Base-by-base conservation (phyloP, 2,797 vertebrate genomes). In the Hydrocynus forskahlii region DNA sequence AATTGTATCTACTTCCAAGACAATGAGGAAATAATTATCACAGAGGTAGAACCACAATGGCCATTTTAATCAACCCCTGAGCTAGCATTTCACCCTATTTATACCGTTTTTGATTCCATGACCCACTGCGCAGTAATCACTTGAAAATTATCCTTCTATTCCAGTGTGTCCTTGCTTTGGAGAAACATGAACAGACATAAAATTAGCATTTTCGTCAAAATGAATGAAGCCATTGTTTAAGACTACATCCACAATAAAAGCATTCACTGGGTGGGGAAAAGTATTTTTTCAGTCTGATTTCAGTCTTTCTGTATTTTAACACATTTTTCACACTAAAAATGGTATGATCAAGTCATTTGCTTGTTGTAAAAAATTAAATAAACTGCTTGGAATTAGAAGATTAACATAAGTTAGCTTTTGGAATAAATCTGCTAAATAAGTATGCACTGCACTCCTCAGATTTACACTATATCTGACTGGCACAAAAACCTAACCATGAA, bases 11-110 rank as follows among this genome's bases (percentile, higher is more conserved):
- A 88, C 91, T 90, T 81, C 62, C 92, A 94, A 94, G 93, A 94
- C 93, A 94, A 94, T 93, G 93, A 93, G 90, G 91, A 95, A 95
- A 95, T 95, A 95, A 95, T 95, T 95, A 95, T 91, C 92, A 93
- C 90, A 89, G 93, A 95, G 93, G 93, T 94, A 95, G 92, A 93
- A 93, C 93, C 92, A 95, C 94, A 94, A 94, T 94, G 92, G 90
- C 92, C 92, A 91, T 94, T 94, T 95, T 95, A 95, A 95, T 95
- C 94, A 95, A 95, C 94, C 95, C 84, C 91, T 91, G 90, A 88
- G 88, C 91, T 93, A 92, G 92, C 94, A 92, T 95, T 94, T 95
- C 93, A 95, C 94, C 93, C 94, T 93, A 94, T 95, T 95, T 94
- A 94, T 94, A 91, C 94, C 87, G 91, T 92, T 94, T 95, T 92